Evolutionary conservation across 2,888 invertebrate species (phyloP).

Genomic region (Acleris emargana): DNA sequence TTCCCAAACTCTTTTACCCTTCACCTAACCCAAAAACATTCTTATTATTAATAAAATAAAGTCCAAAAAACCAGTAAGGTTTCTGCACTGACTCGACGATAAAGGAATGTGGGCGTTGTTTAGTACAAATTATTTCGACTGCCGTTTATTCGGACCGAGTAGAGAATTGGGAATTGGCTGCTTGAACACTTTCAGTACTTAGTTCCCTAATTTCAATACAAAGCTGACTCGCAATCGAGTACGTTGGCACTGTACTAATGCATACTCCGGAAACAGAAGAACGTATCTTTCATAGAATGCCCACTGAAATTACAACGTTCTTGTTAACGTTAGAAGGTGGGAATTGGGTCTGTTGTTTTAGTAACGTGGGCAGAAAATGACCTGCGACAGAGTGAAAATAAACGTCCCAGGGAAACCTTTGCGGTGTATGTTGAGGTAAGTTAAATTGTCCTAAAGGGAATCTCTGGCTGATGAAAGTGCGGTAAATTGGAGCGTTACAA

Average conservation of each 20-base stretch:
- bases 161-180: constrained; percentile 25
- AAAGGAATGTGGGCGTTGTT: constrained; percentile 29
- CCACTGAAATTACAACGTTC: no score
- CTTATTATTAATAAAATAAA: no score
- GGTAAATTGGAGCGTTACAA: background rate
- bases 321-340: background rate
- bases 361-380: no score
- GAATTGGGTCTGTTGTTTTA: constrained; percentile 3
- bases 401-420: constrained; percentile 19
- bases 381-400: constrained; percentile 12
- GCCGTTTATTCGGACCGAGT: constrained; percentile 22
- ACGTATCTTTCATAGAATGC: no score
- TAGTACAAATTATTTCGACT: constrained; percentile 31
- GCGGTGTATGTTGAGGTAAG: constrained; percentile 23
- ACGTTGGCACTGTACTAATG: no score
- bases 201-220: no score
- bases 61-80: no score
- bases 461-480: constrained; percentile 1
- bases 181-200: constrained; percentile 4
- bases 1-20: no score
- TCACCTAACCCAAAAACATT: no score
- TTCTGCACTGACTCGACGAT: no score
- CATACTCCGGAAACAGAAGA: no score
- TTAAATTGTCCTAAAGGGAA: constrained; percentile 20
- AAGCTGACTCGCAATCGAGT: no score